Percentiles rank a stretch among this genome's conserved stretches.
Evolutionary conservation across 2,797 vertebrate species (phyloP).

Genomic region (Cyclura pinguis): DNA sequence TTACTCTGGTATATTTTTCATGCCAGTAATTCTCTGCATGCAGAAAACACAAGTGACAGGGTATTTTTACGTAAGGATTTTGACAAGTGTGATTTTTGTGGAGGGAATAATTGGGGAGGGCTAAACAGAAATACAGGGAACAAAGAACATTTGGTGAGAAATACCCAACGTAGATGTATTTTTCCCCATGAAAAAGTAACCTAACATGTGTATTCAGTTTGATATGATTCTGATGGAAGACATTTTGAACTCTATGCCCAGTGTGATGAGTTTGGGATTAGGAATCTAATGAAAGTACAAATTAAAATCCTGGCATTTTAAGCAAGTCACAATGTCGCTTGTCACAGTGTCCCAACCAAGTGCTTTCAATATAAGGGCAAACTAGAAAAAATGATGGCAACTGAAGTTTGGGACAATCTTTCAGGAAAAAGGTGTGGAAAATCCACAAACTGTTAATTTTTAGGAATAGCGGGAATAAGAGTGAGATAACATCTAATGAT

Average conservation of each 20-base stretch:
- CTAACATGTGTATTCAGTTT: not conserved
- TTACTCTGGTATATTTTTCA: not conserved
- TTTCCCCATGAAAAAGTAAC: not conserved
- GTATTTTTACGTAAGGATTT: fast-evolving
- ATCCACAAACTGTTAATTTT: not conserved
- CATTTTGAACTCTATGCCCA: not conserved
- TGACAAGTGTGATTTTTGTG: not conserved
- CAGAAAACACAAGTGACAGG: not conserved
- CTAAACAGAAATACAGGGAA: not conserved
- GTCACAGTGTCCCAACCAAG: not conserved
- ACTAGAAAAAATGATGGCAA: not conserved
- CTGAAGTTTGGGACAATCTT: not conserved
- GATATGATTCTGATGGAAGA: not conserved
- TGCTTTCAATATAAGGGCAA: not conserved
- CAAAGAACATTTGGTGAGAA: not conserved
- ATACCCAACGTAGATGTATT: not conserved
- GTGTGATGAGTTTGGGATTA: not conserved
- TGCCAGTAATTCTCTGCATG: not conserved
- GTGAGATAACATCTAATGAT: not conserved
- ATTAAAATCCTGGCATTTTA: not conserved
- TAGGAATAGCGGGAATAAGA: not conserved
- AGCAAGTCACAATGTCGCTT: not conserved
- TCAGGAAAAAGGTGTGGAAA: not conserved
- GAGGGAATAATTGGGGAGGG: not conserved
- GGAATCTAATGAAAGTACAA: not conserved